Evolutionary conservation across 2,797 vertebrate genomes (phyloP), one percentile per base, ranked within the genome.

Genomic region (Vultur gryphus): DNA sequence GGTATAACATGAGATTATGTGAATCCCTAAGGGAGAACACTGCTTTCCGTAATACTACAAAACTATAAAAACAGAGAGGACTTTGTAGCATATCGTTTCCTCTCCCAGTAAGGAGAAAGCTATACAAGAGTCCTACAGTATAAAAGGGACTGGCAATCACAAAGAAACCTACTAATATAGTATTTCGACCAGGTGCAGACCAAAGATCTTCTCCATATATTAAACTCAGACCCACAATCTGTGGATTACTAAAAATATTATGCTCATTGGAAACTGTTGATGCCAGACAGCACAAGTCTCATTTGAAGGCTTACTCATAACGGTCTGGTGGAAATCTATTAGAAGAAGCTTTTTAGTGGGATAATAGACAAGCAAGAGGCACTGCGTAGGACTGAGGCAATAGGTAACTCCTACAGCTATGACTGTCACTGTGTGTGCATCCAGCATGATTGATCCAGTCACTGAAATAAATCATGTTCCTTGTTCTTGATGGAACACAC

Each of bases 141-240:
- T 20, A 57, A 58, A 66, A 65, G 18, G 43, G 35, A 64, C 16
- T 43, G 26, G 21, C 43, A 82, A 25, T 64, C 41, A 54, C 54
- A 49, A 73, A 67, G 54, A 57, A 84, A 37, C 18, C 25, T 69
- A 39, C 33, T 80, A 29, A 20, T 11, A 29, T 2, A 16, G 16
- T 23, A 25, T 89, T 87, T 79, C 8, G 3, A 49, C 24, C 28
- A 33, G 0, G 0, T 59, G 25, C 1, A 1, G 13, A 75, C 31
- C 25, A 33, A 39, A 89, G n/a, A 48, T 25, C 18, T 55, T 77
- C 59, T 62, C 44, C 21, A 52, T 51, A 16, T 89, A 67, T 11
- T 86, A 48, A 57, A 58, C 31, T 78, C 24, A 8, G 31, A 48
- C 48, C 20, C 16, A 41, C 14, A 67, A 21, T 24, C n/a, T 81